phyloP scores from a whole-genome alignment of 2,797 vertebrate genomes.

The Amblyraja radiata region DNA sequence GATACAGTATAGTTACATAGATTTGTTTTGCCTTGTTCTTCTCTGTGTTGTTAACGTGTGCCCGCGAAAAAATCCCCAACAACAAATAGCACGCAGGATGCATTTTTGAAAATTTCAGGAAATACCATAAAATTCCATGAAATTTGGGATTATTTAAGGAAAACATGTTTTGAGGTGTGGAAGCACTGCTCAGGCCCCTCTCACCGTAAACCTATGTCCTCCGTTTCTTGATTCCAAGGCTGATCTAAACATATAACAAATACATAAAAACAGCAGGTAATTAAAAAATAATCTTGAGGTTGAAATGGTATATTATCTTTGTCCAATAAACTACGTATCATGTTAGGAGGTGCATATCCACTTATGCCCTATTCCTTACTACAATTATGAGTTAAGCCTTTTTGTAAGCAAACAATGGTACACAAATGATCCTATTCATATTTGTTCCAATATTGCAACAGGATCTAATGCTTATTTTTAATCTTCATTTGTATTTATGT shows the following conservation, averaged over 20 bases:
- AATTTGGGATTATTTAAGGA: no score
- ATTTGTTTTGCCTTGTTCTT: no score
- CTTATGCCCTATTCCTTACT: no score
- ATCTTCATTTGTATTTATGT: neutral
- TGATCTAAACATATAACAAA: neutral
- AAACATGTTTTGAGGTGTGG: no score
- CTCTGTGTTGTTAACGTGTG: no score
- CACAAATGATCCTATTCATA: neutral
- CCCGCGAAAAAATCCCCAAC: no score
- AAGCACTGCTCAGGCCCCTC: no score
- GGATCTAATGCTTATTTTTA: neutral
- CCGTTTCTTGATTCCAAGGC: neutral
- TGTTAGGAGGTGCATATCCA: neutral
- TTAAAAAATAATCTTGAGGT: neutral
- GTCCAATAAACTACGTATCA: neutral
- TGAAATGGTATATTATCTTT: neutral
- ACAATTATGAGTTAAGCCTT: neutral
- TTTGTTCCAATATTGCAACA: neutral
- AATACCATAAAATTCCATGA: no score
- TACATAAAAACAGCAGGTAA: neutral
- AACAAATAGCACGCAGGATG: no score
- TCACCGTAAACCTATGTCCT: no score
- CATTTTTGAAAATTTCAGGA: no score
- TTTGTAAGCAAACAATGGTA: neutral
- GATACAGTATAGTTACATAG: no score